Percentiles rank a stretch among this genome's conserved stretches.
Conservation (phyloP, 1,140 invertebrate species). For the Drosophila rhopaloa region DNA sequence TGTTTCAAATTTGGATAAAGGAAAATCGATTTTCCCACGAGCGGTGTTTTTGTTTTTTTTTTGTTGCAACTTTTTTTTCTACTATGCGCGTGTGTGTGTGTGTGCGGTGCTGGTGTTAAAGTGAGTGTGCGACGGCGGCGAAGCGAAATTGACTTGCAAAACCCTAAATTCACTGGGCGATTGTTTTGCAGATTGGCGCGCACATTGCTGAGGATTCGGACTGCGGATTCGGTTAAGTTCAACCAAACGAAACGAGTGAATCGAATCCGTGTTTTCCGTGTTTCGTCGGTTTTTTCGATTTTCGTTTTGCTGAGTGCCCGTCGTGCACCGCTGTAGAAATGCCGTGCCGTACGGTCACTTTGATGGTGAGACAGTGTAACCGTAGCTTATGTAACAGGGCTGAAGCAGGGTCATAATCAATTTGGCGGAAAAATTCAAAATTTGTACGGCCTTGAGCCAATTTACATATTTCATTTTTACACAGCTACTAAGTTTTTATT, state of each 20-base stretch:
- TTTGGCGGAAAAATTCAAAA: neutral
- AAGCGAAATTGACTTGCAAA: slow-evolving; percentile 14
- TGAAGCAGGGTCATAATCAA: neutral
- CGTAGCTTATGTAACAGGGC: neutral
- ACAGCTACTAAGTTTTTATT: too few species aligned
- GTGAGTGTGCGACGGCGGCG: slow-evolving; percentile 10
- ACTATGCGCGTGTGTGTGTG: slow-evolving; percentile 20
- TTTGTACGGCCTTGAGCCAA: too few species aligned
- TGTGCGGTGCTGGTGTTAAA: slow-evolving; percentile 3
- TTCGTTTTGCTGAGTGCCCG: slow-evolving; percentile 3
- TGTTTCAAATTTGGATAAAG: slow-evolving; percentile 11
- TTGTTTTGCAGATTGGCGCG: slow-evolving; percentile 19
- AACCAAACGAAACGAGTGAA: slow-evolving; percentile 4
- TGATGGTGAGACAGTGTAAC: neutral
- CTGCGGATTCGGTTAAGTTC: slow-evolving; percentile 10
- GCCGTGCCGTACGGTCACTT: neutral
- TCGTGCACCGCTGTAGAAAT: neutral
- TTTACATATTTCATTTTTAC: too few species aligned
- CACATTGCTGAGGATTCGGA: slow-evolving; percentile 24
- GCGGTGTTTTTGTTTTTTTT: slow-evolving; percentile 7
- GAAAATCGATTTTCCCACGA: slow-evolving; percentile 45
- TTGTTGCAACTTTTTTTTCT: slow-evolving; percentile 22
- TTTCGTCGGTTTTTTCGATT: slow-evolving; percentile 16
- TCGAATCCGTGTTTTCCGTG: neutral
- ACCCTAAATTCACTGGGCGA: slow-evolving; percentile 22